These are phyloP conservation scores for Urosaurus nigricauda DNA, from an alignment of 2,797 vertebrate species.

Conservation along the genomic window DNA sequence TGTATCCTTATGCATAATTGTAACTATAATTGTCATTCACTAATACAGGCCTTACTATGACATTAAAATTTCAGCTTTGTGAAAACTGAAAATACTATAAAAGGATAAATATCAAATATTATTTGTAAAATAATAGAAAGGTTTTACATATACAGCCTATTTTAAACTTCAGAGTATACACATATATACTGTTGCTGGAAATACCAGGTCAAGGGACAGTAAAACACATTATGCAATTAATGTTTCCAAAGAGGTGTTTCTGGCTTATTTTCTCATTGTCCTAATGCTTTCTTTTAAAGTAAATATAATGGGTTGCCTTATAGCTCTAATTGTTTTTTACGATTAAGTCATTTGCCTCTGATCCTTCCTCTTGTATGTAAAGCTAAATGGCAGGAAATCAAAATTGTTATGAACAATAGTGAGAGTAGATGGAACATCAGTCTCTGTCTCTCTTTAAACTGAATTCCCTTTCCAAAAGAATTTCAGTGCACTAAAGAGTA, in stretches of 20 bases:
- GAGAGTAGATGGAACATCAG: conserved; percentile 20
- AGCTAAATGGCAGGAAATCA: conserved; percentile 51
- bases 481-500: not conserved
- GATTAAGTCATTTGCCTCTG: conserved; percentile 55
- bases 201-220: not conserved
- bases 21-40: not conserved
- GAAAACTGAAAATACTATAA: not conserved
- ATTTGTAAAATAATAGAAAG: not conserved
- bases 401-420: conserved; percentile 45
- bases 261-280: conserved; percentile 49
- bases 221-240: conserved; percentile 2
- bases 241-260: conserved; percentile 51
- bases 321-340: conserved; percentile 58
- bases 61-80: not conserved
- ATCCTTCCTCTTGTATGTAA: conserved; percentile 43
- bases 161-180: not conserved
- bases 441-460: not conserved
- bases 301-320: conserved; percentile 60
- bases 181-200: not conserved
- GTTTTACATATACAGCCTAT: not conserved
- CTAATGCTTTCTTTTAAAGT: conserved; percentile 55
- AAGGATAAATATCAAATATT: not conserved
- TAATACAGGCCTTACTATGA: not conserved
- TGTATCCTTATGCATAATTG: not conserved
- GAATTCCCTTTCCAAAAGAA: not conserved